A percentile compares a stretch with the other conserved stretches of the same genome.
These are phyloP conservation scores for Brachionus calyciflorus DNA, from an alignment of 1,140 invertebrate species.

Conservation along the genomic window DNA sequence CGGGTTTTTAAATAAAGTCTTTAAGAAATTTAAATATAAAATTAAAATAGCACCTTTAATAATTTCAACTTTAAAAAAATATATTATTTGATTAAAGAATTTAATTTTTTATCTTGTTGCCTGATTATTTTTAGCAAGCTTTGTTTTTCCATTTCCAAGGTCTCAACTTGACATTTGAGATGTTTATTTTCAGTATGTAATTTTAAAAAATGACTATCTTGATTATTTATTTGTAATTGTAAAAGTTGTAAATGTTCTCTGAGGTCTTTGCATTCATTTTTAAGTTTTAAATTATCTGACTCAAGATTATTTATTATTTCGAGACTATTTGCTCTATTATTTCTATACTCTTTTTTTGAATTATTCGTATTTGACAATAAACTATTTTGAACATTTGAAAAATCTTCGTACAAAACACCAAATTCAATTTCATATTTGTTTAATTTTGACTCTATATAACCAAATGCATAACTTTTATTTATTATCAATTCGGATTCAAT, in stretches of 20 bases:
- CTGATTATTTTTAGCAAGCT: not conserved
- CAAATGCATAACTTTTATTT: constrained; percentile 15
- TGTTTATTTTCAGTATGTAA: constrained; percentile 4
- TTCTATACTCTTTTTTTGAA: not conserved
- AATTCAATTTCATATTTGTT: constrained; percentile 33
- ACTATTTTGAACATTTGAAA: constrained; percentile 23
- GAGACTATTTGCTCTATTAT: not conserved
- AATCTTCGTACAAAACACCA: constrained; percentile 24
- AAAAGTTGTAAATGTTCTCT: constrained; percentile 6
- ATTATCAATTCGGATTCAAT: constrained; percentile 41
- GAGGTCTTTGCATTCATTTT: not conserved
- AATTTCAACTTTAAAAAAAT: too few relatives aligned
- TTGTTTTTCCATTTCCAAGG: constrained; percentile 2
- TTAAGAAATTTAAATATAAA: not conserved
- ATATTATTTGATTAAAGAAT: constrained; percentile 15
- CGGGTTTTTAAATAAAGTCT: too few relatives aligned
- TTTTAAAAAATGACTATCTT: constrained; percentile 4
- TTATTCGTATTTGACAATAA: not conserved
- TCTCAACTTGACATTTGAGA: not conserved
- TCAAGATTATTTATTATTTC: not conserved
- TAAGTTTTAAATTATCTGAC: constrained; percentile 15
- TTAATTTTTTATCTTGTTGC: constrained; percentile 2
- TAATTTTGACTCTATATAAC: not conserved
- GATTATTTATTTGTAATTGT: constrained; percentile 21
- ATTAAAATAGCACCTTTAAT: not conserved